Percentiles rank a stretch among this genome's conserved stretches.
phyloP scores from a whole-genome alignment of 2,113 vertebrate species.

The Sander vitreus region DNA sequence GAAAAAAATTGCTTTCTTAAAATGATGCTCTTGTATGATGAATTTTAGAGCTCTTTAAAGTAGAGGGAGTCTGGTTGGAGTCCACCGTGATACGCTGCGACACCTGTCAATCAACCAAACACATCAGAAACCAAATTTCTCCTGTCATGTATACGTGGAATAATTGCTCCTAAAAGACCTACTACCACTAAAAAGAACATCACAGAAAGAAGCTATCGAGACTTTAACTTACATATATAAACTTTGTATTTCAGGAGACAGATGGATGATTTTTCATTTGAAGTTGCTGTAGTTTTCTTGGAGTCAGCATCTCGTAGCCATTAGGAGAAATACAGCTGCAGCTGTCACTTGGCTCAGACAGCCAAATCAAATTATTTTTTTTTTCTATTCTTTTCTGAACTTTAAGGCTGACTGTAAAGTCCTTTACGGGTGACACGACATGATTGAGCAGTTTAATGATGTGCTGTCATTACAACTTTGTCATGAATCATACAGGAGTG shows the following conservation, averaged over 20 bases:
- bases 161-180: neutral
- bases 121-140: neutral
- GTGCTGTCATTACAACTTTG: slow-evolving; percentile 31
- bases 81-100: neutral
- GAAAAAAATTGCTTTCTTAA: slow-evolving; percentile 53
- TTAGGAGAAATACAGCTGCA: slow-evolving; percentile 36
- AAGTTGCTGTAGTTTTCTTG: slow-evolving; percentile 32
- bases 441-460: slow-evolving; percentile 42
- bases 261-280: slow-evolving; percentile 31
- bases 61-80: neutral
- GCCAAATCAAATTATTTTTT: slow-evolving; percentile 49
- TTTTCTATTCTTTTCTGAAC: slow-evolving; percentile 13
- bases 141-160: neutral
- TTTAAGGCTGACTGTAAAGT: slow-evolving; percentile 28
- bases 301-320: slow-evolving; percentile 40
- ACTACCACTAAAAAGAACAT: neutral
- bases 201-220: neutral
- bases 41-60: slow-evolving; percentile 33
- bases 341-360: slow-evolving; percentile 49
- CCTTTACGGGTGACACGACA: slow-evolving; percentile 28
- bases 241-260: slow-evolving; percentile 12
- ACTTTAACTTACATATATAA: neutral
- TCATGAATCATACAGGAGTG: slow-evolving; percentile 24
- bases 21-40: slow-evolving; percentile 50
- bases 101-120: slow-evolving; percentile 10